Evolutionary conservation across 2,888 invertebrate genomes (phyloP).

Genomic region (Mythimna loreyi): DNA sequence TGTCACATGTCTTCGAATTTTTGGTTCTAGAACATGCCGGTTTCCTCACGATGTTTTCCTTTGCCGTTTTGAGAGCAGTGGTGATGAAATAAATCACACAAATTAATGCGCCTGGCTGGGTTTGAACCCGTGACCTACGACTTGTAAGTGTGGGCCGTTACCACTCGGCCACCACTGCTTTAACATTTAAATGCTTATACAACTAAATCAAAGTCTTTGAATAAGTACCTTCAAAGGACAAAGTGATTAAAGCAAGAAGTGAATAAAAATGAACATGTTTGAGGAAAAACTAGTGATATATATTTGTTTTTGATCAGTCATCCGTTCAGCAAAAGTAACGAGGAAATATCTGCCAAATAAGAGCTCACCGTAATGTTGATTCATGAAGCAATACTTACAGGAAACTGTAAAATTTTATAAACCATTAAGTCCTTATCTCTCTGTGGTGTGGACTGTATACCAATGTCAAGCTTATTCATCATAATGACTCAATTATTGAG

Average conservation of each 20-base stretch:
- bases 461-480: not conserved
- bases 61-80: too few species aligned
- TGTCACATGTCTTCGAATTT: too few species aligned
- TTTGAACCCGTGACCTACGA: too few species aligned
- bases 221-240: not conserved
- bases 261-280: not conserved
- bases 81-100: too few species aligned
- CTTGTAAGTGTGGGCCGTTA: too few species aligned
- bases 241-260: too few species aligned
- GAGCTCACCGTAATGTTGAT: not conserved
- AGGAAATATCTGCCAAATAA: not conserved
- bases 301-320: not conserved
- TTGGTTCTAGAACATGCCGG: too few species aligned
- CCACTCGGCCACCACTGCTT: too few species aligned
- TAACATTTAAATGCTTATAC: too few species aligned
- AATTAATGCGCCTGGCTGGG: too few species aligned
- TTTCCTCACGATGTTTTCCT: too few species aligned
- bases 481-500: constrained; percentile 33
- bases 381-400: not conserved
- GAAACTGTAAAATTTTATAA: not conserved
- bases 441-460: not conserved
- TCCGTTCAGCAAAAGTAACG: not conserved
- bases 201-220: not conserved
- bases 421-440: constrained; percentile 3
- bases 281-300: not conserved